Evolutionary conservation across 2,888 invertebrate genomes (phyloP).

Genomic region (Cephus nigrinus): DNA sequence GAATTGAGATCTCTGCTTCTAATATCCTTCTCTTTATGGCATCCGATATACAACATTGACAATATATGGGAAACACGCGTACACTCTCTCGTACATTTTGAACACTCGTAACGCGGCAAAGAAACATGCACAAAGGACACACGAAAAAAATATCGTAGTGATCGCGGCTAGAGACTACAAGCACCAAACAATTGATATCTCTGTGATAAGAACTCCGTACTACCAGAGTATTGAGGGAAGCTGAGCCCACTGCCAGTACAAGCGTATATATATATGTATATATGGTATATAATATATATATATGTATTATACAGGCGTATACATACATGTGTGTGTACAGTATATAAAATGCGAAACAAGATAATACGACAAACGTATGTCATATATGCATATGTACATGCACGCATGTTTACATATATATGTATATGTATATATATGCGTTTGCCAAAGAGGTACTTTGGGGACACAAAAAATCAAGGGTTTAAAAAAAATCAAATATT

Average conservation of each 20-base stretch:
- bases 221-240: conserved; percentile 55
- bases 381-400: background rate
- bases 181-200: conserved; percentile 58
- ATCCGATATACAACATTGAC: background rate
- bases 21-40: background rate
- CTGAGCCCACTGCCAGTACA: conserved; percentile 61
- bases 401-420: background rate
- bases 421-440: background rate
- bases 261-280: conserved; percentile 29
- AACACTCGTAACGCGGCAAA: background rate
- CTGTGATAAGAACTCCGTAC: conserved; percentile 59
- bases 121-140: background rate
- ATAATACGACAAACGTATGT: background rate
- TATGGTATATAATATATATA: conserved; percentile 21
- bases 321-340: background rate
- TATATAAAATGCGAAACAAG: background rate
- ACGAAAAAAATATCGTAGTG: background rate
- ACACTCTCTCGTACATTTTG: background rate
- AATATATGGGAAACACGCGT: background rate
- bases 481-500: too few species aligned
- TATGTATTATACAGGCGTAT: conserved; percentile 8
- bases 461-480: too few species aligned
- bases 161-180: conserved; percentile 23
- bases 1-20: background rate
- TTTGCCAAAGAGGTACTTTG: too few species aligned